These are phyloP conservation scores for Plemyria rubiginata DNA, from an alignment of 2,888 invertebrate species.

Conservation along the genomic window DNA sequence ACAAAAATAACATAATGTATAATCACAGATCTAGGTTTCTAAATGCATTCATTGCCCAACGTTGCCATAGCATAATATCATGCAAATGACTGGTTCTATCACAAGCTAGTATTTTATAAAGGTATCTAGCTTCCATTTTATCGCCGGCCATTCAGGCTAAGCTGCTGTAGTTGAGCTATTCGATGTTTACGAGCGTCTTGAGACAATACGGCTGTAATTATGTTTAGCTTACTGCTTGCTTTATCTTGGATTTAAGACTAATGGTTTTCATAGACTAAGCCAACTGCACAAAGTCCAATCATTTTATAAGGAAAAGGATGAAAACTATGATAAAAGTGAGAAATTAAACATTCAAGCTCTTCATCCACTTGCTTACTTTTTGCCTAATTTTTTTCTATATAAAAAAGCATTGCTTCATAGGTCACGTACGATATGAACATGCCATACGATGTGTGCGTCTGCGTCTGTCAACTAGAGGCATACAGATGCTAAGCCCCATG, in stretches of 20 bases:
- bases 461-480: too few relatives aligned
- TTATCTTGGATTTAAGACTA: constrained; percentile 26
- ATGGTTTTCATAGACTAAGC: constrained; percentile 10
- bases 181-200: constrained; percentile 34
- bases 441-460: too few relatives aligned
- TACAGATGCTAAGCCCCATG: too few relatives aligned
- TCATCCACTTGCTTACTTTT: too few relatives aligned
- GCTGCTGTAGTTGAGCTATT: constrained; percentile 36
- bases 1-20: background rate
- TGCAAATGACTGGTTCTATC: constrained; percentile 20
- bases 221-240: constrained; percentile 29
- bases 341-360: too few relatives aligned
- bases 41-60: constrained; percentile 11
- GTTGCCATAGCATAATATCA: constrained; percentile 6
- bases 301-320: background rate
- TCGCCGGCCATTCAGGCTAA: constrained; percentile 39
- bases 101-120: constrained; percentile 22
- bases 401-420: too few relatives aligned
- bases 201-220: constrained; percentile 40
- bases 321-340: too few relatives aligned
- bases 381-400: too few relatives aligned
- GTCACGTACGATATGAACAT: too few relatives aligned
- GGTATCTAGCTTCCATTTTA: constrained; percentile 39
- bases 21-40: background rate
- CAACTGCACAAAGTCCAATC: background rate